These are phyloP conservation scores for Aphelenchoides bicaudatus DNA, from an alignment of 2,888 invertebrate species.

Conservation along the genomic window DNA sequence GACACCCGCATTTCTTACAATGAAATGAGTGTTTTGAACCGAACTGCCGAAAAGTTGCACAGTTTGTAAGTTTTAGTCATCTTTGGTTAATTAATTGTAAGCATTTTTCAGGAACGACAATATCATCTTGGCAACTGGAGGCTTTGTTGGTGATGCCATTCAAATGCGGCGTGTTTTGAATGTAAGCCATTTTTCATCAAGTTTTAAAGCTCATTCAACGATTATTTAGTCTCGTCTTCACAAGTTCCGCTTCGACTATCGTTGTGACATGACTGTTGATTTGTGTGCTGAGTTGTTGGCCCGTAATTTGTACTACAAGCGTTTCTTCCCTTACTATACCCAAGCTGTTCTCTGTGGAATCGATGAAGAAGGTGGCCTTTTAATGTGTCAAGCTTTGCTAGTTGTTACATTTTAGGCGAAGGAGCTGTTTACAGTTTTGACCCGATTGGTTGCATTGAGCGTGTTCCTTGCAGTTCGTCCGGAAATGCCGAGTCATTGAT, in stretches of 20 bases:
- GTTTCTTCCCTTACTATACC: constrained; percentile 97
- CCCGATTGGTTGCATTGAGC: constrained; percentile 90
- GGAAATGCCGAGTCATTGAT: constrained; percentile 78
- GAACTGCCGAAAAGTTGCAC: constrained; percentile 57
- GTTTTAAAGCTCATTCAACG: constrained; percentile 16
- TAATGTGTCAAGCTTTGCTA: neutral
- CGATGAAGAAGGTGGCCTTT: constrained; percentile 72
- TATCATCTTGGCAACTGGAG: constrained; percentile 86
- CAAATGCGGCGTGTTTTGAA: constrained; percentile 70
- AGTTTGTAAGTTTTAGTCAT: constrained; percentile 42
- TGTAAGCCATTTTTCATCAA: constrained; percentile 32
- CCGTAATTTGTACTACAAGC: constrained; percentile 87
- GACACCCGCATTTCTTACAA: constrained; percentile 68
- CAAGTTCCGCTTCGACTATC: constrained; percentile 76
- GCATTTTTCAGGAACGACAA: constrained; percentile 69
- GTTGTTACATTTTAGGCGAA: constrained; percentile 66
- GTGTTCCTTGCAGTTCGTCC: constrained; percentile 77
- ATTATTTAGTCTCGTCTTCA: constrained; percentile 60
- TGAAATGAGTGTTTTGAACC: constrained; percentile 52
- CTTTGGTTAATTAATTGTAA: constrained; percentile 1
- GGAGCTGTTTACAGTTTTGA: constrained; percentile 95
- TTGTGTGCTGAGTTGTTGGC: constrained; percentile 92
- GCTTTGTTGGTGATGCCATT: constrained; percentile 95
- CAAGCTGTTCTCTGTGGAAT: constrained; percentile 91
- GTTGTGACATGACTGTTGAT: constrained; percentile 76